phyloP scores from a whole-genome alignment of 2,113 vertebrate genomes.

The Procavia capensis region DNA sequence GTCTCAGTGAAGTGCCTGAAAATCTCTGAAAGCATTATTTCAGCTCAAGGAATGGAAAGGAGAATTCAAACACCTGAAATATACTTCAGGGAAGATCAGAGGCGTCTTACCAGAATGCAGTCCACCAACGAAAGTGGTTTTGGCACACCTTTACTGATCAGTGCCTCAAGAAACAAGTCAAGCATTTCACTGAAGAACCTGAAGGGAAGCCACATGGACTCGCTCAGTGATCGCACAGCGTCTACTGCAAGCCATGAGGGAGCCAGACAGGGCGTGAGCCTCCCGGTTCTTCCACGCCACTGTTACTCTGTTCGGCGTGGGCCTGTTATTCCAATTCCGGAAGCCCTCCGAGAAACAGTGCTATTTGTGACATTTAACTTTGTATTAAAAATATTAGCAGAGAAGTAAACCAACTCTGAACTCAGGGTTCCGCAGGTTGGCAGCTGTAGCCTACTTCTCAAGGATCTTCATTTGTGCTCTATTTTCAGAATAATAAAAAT shows the following conservation, averaged over 20 bases:
- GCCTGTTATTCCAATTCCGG: constrained; percentile 41
- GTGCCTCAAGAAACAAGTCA: background rate
- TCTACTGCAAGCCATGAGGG: background rate
- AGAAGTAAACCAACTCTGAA: constrained; percentile 61
- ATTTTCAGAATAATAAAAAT: constrained; percentile 74
- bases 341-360: constrained; percentile 36
- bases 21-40: background rate
- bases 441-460: constrained; percentile 64
- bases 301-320: background rate
- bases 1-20: background rate
- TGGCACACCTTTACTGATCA: background rate
- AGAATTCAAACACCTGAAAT: background rate
- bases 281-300: background rate
- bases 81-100: background rate
- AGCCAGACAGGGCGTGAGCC: background rate
- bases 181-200: constrained; percentile 29
- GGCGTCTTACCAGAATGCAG: background rate
- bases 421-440: constrained; percentile 61
- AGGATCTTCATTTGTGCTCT: constrained; percentile 48
- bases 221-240: background rate
- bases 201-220: background rate
- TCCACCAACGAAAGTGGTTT: background rate
- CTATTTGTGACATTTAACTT: constrained; percentile 42
- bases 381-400: constrained; percentile 28
- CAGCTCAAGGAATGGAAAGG: background rate